These are phyloP conservation scores for Bucco capensis DNA, from an alignment of 2,113 vertebrate genomes.

Conservation along the genomic window DNA sequence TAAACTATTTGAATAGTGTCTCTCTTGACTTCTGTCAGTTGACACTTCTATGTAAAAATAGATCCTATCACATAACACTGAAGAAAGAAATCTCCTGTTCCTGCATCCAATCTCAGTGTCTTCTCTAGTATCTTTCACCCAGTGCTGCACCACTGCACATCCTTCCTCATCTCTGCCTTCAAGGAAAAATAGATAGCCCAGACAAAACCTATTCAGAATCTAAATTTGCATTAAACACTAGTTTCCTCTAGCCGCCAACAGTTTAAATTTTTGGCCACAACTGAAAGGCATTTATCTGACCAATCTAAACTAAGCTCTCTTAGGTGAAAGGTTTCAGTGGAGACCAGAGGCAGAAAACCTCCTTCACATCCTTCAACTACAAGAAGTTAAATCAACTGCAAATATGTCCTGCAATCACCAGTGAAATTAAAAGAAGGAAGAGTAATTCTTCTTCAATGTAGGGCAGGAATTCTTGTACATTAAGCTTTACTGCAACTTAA, in stretches of 20 bases:
- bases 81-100: not conserved
- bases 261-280: not conserved
- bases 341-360: not conserved
- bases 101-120: not conserved
- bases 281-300: not conserved
- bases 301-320: not conserved
- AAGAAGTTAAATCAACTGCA: not conserved
- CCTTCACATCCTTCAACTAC: not conserved
- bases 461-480: not conserved
- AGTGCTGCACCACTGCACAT: not conserved
- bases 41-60: slow-evolving; percentile 35
- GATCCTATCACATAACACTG: not conserved
- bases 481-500: not conserved
- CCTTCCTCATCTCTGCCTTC: not conserved
- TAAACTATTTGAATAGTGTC: not conserved
- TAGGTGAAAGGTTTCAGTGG: not conserved
- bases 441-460: not conserved
- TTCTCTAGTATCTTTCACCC: not conserved
- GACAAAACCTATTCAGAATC: not conserved
- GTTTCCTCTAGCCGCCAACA: not conserved
- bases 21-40: not conserved
- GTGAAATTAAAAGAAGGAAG: not conserved
- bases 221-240: not conserved
- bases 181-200: not conserved
- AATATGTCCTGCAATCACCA: not conserved